Conservation (phyloP, 2,888 invertebrate species). For the Callyntrura sp. region DNA sequence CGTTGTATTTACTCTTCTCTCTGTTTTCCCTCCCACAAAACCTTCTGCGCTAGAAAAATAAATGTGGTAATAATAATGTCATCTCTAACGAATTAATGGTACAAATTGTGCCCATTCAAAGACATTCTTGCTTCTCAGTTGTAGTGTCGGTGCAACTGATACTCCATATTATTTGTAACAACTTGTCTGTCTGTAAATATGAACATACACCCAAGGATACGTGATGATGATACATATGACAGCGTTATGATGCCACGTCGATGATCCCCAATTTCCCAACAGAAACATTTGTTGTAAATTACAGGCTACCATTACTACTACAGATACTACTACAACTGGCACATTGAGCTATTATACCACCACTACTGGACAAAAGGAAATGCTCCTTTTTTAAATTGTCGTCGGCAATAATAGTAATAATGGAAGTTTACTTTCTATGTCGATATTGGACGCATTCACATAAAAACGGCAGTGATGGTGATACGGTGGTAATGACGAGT, state of each 20-base stretch:
- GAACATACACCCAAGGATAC: neutral
- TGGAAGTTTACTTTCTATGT: slow-evolving; percentile 21
- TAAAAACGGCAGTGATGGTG: neutral
- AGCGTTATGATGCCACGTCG: neutral
- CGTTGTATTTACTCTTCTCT: neutral
- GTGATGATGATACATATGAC: neutral
- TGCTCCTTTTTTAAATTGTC: slow-evolving; percentile 59
- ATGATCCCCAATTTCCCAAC: slow-evolving; percentile 42
- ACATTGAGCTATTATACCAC: slow-evolving; percentile 12
- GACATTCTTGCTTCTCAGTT: too few species aligned
- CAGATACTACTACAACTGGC: too few species aligned
- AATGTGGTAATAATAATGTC: neutral
- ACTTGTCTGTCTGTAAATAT: neutral
- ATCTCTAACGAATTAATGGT: neutral
- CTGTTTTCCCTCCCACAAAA: slow-evolving; percentile 12
- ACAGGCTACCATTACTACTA: slow-evolving; percentile 30
- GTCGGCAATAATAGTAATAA: slow-evolving; percentile 65
- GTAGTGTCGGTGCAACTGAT: too few species aligned
- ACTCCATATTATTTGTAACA: too few species aligned
- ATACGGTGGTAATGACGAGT: neutral
- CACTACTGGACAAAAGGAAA: slow-evolving; percentile 37
- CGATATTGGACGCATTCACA: neutral
- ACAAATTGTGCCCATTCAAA: too few species aligned
- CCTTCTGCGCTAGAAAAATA: slow-evolving; percentile 7
- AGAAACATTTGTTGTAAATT: slow-evolving; percentile 72